Evolutionary conservation across 37 sponge, comb jelly and placozoan genomes (phyloP), one percentile per base, ranked within the genome.

Genomic region (Amphimedon queenslandica): DNA sequence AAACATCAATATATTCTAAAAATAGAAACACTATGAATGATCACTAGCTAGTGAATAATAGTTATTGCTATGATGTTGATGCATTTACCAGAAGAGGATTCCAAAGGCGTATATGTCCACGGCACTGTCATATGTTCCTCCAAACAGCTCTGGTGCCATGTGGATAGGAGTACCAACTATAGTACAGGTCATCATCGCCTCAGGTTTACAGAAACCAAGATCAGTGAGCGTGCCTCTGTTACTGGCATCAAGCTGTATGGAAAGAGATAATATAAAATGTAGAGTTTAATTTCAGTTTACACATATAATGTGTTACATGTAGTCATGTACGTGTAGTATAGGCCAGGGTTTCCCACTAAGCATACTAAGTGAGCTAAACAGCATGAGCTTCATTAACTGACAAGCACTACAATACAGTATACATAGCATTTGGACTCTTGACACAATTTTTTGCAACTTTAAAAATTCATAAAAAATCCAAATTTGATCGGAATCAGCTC

Each of bases 171-270:
- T 98, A 36, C 99, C 99, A 0, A 98, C 99, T 0, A 98, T 84
- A 51, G 95, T 92, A 37, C 85, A 89, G 16, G 91, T 94, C 95
- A 98, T 98, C 99, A 98, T 98, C 6, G 99, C 94, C 65, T 98
- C 99, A 1, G 99, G 99, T 61, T 98, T 98, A 75, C 99, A 98
- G 87, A 98, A 98, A 1, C 99, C 99, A 11, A 94, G 90, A 74
- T 98, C 99, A 21, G 95, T 94, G 38, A 98, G 90, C 36, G 73
- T 81, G 1, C 88, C 99, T 57, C 92, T 32, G 70, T 94, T 98
- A 42, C 61, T 63, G 23, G 68, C 68, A 63, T 98, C 92, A 64
- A 98, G 81, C 99, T 94, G n/a, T n/a, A 73, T 47, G 40, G 36
- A 63, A 4, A 39, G 23, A 40, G 60, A 67, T n/a, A 30, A 20